Evolutionary conservation across 92 coral and sea anemone species (phyloP), one percentile per base, ranked within the genome.

Genomic region (Epizoanthus stellaris): DNA sequence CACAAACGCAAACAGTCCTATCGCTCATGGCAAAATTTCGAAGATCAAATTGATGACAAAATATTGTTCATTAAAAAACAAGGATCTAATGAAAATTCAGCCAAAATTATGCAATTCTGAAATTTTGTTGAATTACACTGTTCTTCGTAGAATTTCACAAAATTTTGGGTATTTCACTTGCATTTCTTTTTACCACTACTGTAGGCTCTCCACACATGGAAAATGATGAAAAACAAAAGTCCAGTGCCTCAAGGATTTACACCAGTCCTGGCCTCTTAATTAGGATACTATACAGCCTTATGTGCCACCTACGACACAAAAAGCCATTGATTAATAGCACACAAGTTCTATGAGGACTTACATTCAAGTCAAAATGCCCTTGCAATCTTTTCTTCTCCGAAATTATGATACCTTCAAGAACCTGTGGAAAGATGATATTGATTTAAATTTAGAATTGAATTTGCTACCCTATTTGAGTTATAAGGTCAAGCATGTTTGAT

Each of bases 351-450:
- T 81, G 21, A 4, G 20, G 4, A 59, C 86, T 94, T 86, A 96
- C 98, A 39, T 93, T 92, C 36, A 94, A 88, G 74, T 94, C 96
- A 56, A 96, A 91, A 5, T 94, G 98, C 20, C 94, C 98, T 67
- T 96, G 98, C 0, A 96, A 87, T 76, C 98, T 87, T 58, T 92
- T 94, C 80, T 92, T 91, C 80, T 96, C 98, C 12, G 91, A 87
- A 54, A 90, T 49, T 36, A 95, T 91, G 53, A 96, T 94, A 75
- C 93, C 93, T 89, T 96, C 98, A 57, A 96, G 90, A 74, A 93
- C 95, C 98, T 96, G 80, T n/a, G 6, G 20, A 73, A 49, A 71
- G 49, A 80, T 3, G 47, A 59, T 61, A 3, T 14, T 13, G 16
- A 10, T 30, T 52, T 52, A 52, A 21, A 23, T 16, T 38, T 54